Percentiles rank a stretch among this genome's conserved stretches.
Evolutionary conservation across 2,113 vertebrate genomes (phyloP).

Genomic region (Gymnogyps californianus): DNA sequence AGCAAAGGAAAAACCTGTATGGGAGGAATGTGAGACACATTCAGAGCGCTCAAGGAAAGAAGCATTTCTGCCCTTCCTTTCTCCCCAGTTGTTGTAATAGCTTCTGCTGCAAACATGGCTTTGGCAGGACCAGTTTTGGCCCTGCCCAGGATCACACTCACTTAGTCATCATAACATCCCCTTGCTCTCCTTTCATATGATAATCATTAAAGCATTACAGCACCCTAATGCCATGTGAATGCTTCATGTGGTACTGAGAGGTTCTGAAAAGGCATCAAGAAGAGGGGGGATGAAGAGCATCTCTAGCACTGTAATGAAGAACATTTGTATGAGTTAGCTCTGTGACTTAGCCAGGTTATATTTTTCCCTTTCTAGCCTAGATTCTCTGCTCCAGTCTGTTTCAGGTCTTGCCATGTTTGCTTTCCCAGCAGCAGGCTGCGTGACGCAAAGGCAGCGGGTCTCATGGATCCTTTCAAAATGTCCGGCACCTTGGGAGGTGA

Average conservation of each 20-base stretch:
- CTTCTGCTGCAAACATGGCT: background rate
- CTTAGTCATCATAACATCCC: background rate
- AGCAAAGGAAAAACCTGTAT: background rate
- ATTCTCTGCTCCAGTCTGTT: background rate
- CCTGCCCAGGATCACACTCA: background rate
- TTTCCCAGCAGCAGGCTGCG: rapidly evolving
- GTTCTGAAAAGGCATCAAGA: background rate
- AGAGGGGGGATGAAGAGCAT: background rate
- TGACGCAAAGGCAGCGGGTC: background rate
- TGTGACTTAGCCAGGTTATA: no score
- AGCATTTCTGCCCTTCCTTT: background rate
- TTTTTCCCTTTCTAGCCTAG: background rate
- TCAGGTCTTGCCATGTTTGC: background rate
- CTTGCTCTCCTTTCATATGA: background rate
- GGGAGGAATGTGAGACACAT: rapidly evolving
- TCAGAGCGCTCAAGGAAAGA: background rate
- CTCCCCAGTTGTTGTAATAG: background rate
- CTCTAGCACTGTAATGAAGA: background rate
- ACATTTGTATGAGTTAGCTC: background rate
- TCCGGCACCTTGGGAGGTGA: background rate
- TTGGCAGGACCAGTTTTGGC: background rate
- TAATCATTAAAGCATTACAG: background rate
- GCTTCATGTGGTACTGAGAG: rapidly evolving
- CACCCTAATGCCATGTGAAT: background rate
- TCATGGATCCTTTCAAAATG: background rate